Percentiles rank a stretch among this genome's conserved stretches.
phyloP scores from a whole-genome alignment of 2,113 vertebrate genomes.

The Carettochelys insculpta region DNA sequence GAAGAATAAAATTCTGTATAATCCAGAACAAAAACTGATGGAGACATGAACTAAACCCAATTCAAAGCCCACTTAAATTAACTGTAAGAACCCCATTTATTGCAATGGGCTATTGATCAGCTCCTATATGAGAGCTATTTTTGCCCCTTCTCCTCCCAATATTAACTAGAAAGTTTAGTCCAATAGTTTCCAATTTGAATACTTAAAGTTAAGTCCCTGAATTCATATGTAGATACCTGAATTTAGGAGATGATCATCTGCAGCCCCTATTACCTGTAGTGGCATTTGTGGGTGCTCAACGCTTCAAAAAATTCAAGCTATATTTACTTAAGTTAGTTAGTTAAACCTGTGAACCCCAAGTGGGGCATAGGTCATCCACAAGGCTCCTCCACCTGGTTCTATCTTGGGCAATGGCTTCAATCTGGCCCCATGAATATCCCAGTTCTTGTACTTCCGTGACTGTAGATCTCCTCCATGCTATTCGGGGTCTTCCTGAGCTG shows the following conservation, averaged over 20 bases:
- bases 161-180: not conserved
- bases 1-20: not conserved
- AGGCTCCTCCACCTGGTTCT: too few species aligned
- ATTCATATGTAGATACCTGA: not conserved
- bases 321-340: too few species aligned
- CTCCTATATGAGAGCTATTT: not conserved
- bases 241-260: not conserved
- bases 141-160: not conserved
- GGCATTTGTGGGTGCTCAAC: not conserved
- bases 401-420: too few species aligned
- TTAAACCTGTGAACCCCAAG: too few species aligned
- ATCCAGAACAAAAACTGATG: not conserved
- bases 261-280: not conserved
- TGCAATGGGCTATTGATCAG: not conserved
- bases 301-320: accelerated
- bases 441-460: too few species aligned
- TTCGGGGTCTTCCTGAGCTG: too few species aligned
- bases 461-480: too few species aligned
- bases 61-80: not conserved
- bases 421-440: too few species aligned
- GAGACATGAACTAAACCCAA: not conserved
- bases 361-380: too few species aligned
- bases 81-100: not conserved
- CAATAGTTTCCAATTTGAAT: not conserved
- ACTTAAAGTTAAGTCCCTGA: not conserved